Evolutionary conservation across 2,888 invertebrate genomes (phyloP).

Genomic region (Dasypolia templi): DNA sequence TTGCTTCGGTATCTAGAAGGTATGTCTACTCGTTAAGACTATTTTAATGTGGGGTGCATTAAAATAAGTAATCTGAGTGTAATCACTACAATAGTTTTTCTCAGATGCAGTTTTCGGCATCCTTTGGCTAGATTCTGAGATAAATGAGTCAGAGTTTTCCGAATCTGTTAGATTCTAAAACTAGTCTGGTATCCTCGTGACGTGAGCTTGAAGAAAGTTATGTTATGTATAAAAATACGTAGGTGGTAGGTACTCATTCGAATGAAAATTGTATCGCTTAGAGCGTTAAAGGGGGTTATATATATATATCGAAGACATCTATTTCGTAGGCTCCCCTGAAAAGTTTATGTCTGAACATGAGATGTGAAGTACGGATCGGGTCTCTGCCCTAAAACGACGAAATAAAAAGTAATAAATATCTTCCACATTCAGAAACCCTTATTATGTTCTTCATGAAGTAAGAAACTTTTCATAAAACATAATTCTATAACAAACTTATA

Average conservation of each 20-base stretch:
- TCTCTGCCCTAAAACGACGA: not conserved
- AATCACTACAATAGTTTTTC: not conserved
- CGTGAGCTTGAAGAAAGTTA: not conserved
- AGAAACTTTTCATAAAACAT: conserved; percentile 55
- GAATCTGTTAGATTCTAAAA: not conserved
- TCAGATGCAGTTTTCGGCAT: not conserved
- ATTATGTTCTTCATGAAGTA: conserved; percentile 31
- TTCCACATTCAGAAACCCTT: conserved; percentile 8
- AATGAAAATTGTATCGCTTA: not conserved
- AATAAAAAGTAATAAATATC: conserved; percentile 25
- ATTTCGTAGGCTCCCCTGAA: not conserved
- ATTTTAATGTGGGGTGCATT: no score
- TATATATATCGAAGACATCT: conserved; percentile 1
- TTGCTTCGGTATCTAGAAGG: not conserved
- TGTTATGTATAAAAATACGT: not conserved
- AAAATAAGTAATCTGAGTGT: no score
- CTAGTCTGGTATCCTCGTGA: not conserved
- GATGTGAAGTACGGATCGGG: not conserved
- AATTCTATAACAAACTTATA: conserved; percentile 23
- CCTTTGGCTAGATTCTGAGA: not conserved
- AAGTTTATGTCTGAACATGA: not conserved
- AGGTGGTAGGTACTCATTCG: not conserved
- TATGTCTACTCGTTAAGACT: not conserved
- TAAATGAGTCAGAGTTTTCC: not conserved
- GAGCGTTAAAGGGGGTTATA: conserved; percentile 11